Conservation (phyloP, 2,888 invertebrate genomes). For the Cerastis leucographa region DNA sequence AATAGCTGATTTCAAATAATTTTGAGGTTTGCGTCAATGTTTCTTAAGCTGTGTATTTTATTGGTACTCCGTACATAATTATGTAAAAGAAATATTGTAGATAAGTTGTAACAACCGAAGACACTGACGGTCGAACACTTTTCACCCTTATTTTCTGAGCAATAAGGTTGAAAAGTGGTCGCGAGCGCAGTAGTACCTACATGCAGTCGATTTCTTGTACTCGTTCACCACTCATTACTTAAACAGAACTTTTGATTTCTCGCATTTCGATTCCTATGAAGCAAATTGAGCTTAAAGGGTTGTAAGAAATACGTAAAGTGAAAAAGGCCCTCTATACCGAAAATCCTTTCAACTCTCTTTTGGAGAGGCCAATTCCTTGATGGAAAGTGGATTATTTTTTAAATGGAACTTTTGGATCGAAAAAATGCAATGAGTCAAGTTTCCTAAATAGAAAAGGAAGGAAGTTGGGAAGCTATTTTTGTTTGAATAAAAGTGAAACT, state of each 20-base stretch:
- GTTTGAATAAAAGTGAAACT: constrained; percentile 3
- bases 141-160: neutral
- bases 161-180: neutral
- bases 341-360: constrained; percentile 55
- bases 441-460: neutral
- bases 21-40: neutral
- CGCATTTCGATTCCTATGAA: constrained; percentile 78
- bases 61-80: too few species aligned
- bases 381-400: constrained; percentile 55
- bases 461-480: neutral
- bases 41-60: neutral
- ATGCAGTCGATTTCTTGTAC: neutral
- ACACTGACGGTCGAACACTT: neutral
- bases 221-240: constrained; percentile 58
- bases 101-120: neutral
- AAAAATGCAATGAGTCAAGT: constrained; percentile 17
- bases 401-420: constrained; percentile 45
- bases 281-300: constrained; percentile 84
- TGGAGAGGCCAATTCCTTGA: constrained; percentile 58
- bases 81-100: neutral
- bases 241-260: constrained; percentile 73
- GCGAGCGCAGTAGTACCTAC: neutral
- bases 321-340: constrained; percentile 65
- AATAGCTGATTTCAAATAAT: too few species aligned
- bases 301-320: constrained; percentile 78